Evolutionary conservation across 1,140 invertebrate species (phyloP), one percentile per base, ranked within the genome.

Genomic region (Rhagoletis zephyria): DNA sequence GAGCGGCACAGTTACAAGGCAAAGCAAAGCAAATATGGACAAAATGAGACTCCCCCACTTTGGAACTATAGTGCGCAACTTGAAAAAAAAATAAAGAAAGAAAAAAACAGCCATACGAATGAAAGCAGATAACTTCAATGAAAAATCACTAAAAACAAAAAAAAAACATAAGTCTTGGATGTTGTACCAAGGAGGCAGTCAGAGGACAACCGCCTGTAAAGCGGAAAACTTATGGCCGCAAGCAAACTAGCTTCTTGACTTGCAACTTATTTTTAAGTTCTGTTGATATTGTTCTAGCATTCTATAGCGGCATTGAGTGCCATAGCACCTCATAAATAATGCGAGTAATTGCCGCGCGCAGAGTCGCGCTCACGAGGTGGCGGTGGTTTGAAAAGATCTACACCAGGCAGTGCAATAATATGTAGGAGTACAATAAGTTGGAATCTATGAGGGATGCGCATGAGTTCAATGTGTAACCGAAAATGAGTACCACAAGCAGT

Each of bases 1-100:
- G 1, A 5, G 85, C 4, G 16, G 10, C 85, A 2, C 48, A 77
- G 30, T 30, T 30, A 30, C 30, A 30, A 30, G 30, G 30, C 30
- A 30, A 30, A 1, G 30, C 30, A 30, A 30, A 30, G 48, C 74
- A 81, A 81, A 81, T 81, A 81, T 81, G 74, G 74, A 51, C 74
- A 81, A 81, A 81, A 81, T 81, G 56, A 81, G 74, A 81, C 74
- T 81, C 74, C 74, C 74, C 74, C 74, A 51, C 74, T 19, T n/a
- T 77, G 45, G 2, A 77, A 19, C 9, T 51, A 56, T 1, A 4
- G 10, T 9, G 14, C 4, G 56, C 14, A 3, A 19, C 51, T 48
- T 2, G 2, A 51, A 45, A 51, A 81, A 10, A 63, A 63, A 30
- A 30, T 0, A 30, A 30, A 30, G 0, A 56, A 81, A 56, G 10